Percentiles rank a stretch among this genome's conserved stretches.
Conservation (phyloP, 2,888 invertebrate genomes). For the Harmothoe impar region DNA sequence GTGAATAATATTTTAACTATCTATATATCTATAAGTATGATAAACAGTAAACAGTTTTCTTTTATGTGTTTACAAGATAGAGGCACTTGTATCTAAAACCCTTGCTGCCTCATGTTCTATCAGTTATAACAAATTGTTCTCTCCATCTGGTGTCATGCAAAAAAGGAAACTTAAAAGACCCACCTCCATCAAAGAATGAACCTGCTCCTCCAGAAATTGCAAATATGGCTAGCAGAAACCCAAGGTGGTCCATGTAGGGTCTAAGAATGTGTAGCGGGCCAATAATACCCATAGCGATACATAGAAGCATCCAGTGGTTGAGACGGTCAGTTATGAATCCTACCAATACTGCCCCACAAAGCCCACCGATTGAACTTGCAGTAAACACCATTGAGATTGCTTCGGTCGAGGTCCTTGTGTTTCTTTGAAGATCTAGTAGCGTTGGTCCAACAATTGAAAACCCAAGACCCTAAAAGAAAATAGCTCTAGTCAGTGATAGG, state of each 20-base stretch:
- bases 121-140: too few relatives aligned
- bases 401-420: neutral
- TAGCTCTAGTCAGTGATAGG: too few relatives aligned
- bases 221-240: neutral
- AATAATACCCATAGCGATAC: neutral
- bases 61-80: too few relatives aligned
- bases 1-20: too few relatives aligned
- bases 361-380: neutral
- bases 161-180: neutral
- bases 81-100: too few relatives aligned
- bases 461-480: neutral
- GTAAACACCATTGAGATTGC: neutral
- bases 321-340: neutral
- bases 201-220: neutral
- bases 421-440: neutral
- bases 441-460: conserved; percentile 14
- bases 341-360: neutral
- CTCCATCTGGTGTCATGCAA: too few relatives aligned
- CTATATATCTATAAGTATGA: too few relatives aligned
- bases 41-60: too few relatives aligned
- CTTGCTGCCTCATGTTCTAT: too few relatives aligned
- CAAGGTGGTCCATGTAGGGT: neutral
- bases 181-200: neutral
- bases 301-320: neutral
- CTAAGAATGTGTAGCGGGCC: neutral